Percentiles rank a stretch among this genome's conserved stretches.
These are phyloP conservation scores for Alloplasta piceator DNA, from an alignment of 2,888 invertebrate genomes.

Conservation along the genomic window DNA sequence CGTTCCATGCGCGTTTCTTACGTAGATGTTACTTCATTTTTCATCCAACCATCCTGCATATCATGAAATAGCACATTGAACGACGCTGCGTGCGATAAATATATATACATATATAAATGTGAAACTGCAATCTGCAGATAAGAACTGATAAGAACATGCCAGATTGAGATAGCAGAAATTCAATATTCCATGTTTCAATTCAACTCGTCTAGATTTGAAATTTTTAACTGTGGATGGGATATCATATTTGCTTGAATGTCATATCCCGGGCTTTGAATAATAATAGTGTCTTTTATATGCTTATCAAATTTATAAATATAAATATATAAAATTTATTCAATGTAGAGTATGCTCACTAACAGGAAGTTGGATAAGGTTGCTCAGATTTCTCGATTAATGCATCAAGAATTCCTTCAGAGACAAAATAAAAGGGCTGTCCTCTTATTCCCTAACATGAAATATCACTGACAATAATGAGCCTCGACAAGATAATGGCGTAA, in stretches of 20 bases:
- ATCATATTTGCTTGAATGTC: too few species aligned
- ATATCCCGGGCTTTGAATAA: background rate
- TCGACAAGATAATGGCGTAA: constrained; percentile 80
- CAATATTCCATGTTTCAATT: too few species aligned
- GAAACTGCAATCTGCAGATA: too few species aligned
- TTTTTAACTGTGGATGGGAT: too few species aligned
- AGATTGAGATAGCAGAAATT: too few species aligned
- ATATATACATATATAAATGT: too few species aligned
- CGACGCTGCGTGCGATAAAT: too few species aligned
- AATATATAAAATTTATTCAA: too few species aligned
- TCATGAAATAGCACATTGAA: background rate
- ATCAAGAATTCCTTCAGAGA: constrained; percentile 32
- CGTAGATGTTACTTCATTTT: constrained; percentile 24
- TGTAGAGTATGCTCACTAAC: too few species aligned
- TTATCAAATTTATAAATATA: background rate
- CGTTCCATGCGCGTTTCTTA: constrained; percentile 20
- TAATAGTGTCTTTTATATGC: background rate
- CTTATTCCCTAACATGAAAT: background rate
- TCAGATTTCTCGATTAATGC: background rate
- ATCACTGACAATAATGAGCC: constrained; percentile 70
- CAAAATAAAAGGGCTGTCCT: constrained; percentile 2
- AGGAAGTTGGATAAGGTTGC: background rate
- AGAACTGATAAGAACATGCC: too few species aligned
- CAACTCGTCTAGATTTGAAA: too few species aligned
- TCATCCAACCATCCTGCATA: background rate